Conservation (phyloP, 92 coral and sea anemone genomes). For the Parazoanthus atlanticus region DNA sequence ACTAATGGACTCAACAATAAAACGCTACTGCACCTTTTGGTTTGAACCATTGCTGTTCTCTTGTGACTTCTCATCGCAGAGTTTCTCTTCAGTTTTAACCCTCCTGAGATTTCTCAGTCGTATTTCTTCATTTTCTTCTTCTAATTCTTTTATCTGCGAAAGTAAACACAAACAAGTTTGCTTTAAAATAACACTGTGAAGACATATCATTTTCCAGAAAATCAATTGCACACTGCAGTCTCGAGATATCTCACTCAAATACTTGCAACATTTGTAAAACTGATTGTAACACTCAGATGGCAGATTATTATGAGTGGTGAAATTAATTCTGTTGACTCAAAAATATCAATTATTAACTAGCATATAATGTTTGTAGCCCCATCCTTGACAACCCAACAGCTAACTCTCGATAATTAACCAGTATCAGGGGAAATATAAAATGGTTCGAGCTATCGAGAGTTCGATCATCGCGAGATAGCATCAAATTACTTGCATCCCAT, state of each 20-base stretch:
- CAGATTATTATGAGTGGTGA: too few species aligned
- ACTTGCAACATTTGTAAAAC: background rate
- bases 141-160: constrained; percentile 32
- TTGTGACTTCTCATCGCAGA: constrained; percentile 35
- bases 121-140: constrained; percentile 43
- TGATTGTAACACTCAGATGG: too few species aligned
- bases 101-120: constrained; percentile 32
- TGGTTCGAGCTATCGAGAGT: too few species aligned
- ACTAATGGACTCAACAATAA: background rate
- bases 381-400: too few species aligned
- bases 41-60: constrained; percentile 29
- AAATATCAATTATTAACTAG: too few species aligned
- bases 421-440: too few species aligned
- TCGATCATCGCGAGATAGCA: too few species aligned
- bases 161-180: background rate
- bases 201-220: background rate
- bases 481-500: too few species aligned
- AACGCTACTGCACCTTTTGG: background rate
- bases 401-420: too few species aligned
- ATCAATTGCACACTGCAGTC: background rate
- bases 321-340: too few species aligned
- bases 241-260: background rate
- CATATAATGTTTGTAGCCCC: too few species aligned
- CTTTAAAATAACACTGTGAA: too few species aligned
- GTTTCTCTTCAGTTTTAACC: constrained; percentile 36